Evolutionary conservation across 2,888 invertebrate genomes (phyloP), one percentile per base, ranked within the genome.

Genomic region (Lapara coniferarum): DNA sequence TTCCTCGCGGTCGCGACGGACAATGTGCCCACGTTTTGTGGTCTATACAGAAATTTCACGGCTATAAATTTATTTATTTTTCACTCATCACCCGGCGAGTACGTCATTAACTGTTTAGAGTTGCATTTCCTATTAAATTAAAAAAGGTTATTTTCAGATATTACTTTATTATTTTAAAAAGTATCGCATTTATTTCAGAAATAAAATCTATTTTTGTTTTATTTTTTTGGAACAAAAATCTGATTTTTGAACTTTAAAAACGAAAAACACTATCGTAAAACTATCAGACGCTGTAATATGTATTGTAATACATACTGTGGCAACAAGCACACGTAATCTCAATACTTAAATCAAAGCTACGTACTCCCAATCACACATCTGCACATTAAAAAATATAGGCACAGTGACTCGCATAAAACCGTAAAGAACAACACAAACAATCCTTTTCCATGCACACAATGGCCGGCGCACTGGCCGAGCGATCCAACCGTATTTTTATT

Each of bases 1-100:
- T 84, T 82, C 71, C 81, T 78, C 72, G 78, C 73, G 75, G 75
- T 77, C 74, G 77, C 78, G 80, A 82, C 77, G 82, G 81, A 83
- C 83, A 84, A 79, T 81, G 78, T 78, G 78, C 74, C 79, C 77
- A 76, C 76, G 75, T 80, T 81, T 78, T 76, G 77, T 78, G 75
- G 75, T 77, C 72, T 79, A 72, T 77, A 76, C 75, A 77, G 72
- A 75, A 79, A 76, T 81, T 83, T 82, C 73, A 78, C 76, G 73
- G 77, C 72, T 74, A 74, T 79, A 82, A 81, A 80, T 77, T 79
- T 78, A 79, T 76, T 80, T 80, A 78, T 74, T 70, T 66, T 78
- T 75, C 63, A 72, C 71, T 74, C 74, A 69, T 72, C 67, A 46
- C 66, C 19, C 71, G 37, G 52, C 49, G 44, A 13, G 49, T 53